Evolutionary conservation across 2,797 vertebrate species (phyloP), one percentile per base, ranked within the genome.

Genomic region (Enteromius radiatus): DNA sequence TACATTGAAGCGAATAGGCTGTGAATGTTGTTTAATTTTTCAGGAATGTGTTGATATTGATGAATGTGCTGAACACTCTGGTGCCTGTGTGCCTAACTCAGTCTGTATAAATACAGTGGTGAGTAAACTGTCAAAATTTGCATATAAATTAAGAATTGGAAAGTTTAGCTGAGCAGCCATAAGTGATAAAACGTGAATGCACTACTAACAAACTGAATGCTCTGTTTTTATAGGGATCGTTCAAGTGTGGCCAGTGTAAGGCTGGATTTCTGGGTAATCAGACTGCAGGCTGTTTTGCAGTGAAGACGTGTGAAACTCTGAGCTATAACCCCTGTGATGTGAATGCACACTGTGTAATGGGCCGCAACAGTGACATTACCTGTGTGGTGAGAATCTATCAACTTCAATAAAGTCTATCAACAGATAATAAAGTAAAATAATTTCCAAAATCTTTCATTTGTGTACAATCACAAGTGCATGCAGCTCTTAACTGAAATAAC

Each of bases 41-140:
- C 87, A 97, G 96, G 94, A 96, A 52, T 98, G 98, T 90, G 87
- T 85, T 0, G 97, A 99, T 41, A 88, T 98, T 0, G 96, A 98
- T 1, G 97, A 98, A 83, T 99, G 98, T 84, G 91, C 93, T 0
- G 96, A 96, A 0, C 93, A 96, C 0, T 94, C 95, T 31, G 95
- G 96, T 0, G 95, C 94, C 84, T 99, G 98, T 0, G 94, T 95
- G 64, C 91, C 96, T 36, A 96, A 97, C 82, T 96, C 96, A 4
- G 78, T 96, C 88, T 97, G 96, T 87, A 95, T 93, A 86, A 97
- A 97, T 87, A 96, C 95, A 0, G 67, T 92, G 91, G 96, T 97
- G 89, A 95, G 95, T 88, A 59, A 61, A 61, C 49, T 80, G 47
- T 41, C 19, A 23, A 64, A 23, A 31, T 31, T 38, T 52, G 21